Percentiles rank a stretch among this genome's conserved stretches.
Evolutionary conservation across 1,140 invertebrate species (phyloP).

Genomic region (Drosophila rhopaloa): DNA sequence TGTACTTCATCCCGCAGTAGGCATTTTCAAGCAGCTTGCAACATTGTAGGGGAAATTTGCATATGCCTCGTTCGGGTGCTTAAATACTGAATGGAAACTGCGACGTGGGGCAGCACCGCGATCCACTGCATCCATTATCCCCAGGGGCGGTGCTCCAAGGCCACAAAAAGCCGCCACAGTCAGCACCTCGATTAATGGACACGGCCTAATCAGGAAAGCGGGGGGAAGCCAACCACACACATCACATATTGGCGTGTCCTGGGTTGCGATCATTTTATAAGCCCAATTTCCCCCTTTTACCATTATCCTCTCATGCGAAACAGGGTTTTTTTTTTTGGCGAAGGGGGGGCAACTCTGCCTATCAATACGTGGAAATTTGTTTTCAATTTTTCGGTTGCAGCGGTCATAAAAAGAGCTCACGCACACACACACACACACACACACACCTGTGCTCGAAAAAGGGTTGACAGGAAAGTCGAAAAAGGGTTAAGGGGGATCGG

Average conservation of each 20-base stretch:
- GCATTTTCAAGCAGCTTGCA: not conserved
- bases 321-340: not conserved
- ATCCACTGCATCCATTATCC: not conserved
- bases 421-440: constrained; percentile 35
- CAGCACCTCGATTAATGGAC: constrained; percentile 50
- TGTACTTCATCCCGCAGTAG: not conserved
- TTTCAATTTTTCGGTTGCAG: constrained; percentile 78
- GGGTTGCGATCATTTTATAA: constrained; percentile 64
- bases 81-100: not conserved
- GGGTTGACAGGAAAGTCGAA: constrained; percentile 54
- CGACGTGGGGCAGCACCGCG: not conserved
- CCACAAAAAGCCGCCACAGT: constrained; percentile 52
- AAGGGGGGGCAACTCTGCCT: not conserved
- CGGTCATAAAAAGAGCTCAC: constrained; percentile 68
- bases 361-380: constrained; percentile 78
- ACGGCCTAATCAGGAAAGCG: constrained; percentile 48
- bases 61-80: not conserved
- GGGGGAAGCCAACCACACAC: not conserved
- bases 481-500: constrained; percentile 3
- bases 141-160: constrained; percentile 2
- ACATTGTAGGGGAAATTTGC: constrained; percentile 8
- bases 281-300: constrained; percentile 69
- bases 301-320: constrained; percentile 70
- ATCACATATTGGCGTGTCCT: constrained; percentile 19
- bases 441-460: constrained; percentile 45